These are phyloP conservation scores for Hirtodrosophila cameraria DNA, from an alignment of 2,888 invertebrate species.

Conservation along the genomic window DNA sequence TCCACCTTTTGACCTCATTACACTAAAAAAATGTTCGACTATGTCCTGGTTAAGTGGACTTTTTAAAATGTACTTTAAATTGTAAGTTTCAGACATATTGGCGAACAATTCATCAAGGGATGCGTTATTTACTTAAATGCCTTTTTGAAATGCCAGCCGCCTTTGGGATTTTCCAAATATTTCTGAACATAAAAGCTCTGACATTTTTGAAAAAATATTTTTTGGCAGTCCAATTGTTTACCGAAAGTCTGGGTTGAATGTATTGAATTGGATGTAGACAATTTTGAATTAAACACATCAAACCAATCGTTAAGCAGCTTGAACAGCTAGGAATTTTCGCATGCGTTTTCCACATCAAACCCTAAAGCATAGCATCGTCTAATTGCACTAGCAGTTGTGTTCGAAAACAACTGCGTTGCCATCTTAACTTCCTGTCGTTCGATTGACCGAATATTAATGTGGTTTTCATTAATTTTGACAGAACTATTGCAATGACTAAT, in stretches of 20 bases:
- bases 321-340: no score
- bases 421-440: slow-evolving; percentile 11
- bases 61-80: no score
- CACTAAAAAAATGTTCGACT: no score
- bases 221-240: not conserved
- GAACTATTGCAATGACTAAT: no score
- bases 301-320: no score
- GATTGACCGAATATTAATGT: slow-evolving; percentile 12
- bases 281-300: slow-evolving; percentile 3
- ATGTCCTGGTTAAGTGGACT: no score
- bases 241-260: not conserved
- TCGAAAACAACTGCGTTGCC: slow-evolving; percentile 10
- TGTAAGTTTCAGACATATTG: no score
- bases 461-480: slow-evolving; percentile 16
- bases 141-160: slow-evolving; percentile 12
- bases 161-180: no score
- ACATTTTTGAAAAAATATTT: no score
- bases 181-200: no score
- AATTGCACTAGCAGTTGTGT: slow-evolving; percentile 13
- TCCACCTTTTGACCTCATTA: no score
- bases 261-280: not conserved
- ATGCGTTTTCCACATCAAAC: slow-evolving; percentile 8
- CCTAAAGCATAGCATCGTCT: slow-evolving; percentile 16
- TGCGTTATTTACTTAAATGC: slow-evolving; percentile 4
- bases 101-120: slow-evolving; percentile 24